Percentiles rank a stretch among this genome's conserved stretches.
These are phyloP conservation scores for Leucoraja erinaceus DNA, from an alignment of 2,113 vertebrate genomes.

Conservation along the genomic window DNA sequence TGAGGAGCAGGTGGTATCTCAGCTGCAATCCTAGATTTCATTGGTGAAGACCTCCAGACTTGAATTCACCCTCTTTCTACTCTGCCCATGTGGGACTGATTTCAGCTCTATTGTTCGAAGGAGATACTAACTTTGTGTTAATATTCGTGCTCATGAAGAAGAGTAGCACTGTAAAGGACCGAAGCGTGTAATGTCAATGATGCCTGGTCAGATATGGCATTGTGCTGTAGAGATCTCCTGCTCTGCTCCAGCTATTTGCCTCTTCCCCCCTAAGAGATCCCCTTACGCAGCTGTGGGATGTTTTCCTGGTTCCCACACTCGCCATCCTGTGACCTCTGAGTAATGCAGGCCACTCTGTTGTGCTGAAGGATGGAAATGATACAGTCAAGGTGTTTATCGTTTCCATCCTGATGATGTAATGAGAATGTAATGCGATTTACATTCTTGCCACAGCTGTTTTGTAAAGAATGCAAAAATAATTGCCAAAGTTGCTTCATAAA, in stretches of 20 bases:
- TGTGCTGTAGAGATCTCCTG: not conserved
- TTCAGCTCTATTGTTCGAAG: not conserved
- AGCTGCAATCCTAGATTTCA: too few species aligned
- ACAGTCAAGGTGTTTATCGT: not conserved
- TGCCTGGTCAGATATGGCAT: not conserved
- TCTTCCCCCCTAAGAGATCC: not conserved
- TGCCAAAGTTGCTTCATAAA: not conserved
- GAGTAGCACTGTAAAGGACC: not conserved
- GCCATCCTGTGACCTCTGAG: not conserved
- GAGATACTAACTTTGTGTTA: not conserved
- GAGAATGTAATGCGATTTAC: not conserved
- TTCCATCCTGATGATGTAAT: not conserved
- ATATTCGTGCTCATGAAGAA: not conserved
- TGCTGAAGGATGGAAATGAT: not conserved
- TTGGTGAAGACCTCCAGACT: too few species aligned
- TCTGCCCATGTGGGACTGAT: not conserved
- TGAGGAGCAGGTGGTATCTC: too few species aligned
- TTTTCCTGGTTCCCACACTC: not conserved
- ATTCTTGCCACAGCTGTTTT: not conserved
- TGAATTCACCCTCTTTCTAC: too few species aligned
- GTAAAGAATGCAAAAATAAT: not conserved
- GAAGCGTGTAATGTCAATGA: not conserved
- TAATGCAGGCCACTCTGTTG: not conserved
- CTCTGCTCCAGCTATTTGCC: not conserved
- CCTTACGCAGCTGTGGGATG: not conserved